Conservation (phyloP, 2,797 vertebrate species). For the Yasuhikotakia modesta region DNA sequence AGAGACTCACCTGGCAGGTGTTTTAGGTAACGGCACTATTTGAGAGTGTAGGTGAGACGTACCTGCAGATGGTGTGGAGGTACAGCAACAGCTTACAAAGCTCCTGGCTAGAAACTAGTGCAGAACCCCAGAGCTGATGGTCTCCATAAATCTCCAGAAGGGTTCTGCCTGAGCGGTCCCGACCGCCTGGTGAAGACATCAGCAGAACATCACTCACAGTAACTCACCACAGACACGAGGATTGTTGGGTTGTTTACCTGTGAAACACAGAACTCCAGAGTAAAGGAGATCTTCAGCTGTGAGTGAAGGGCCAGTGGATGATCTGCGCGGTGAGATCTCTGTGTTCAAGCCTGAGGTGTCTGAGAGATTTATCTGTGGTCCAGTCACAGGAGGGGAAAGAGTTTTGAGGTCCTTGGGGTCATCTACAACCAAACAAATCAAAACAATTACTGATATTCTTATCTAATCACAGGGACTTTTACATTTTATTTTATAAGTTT, state of each 20-base stretch:
- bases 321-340: constrained; percentile 59
- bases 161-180: constrained; percentile 81
- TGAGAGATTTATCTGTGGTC: constrained; percentile 8
- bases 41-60: constrained; percentile 5
- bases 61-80: constrained; percentile 86
- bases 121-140: constrained; percentile 77
- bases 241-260: constrained; percentile 74
- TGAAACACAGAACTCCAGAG: constrained; percentile 81
- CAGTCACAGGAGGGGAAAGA: constrained; percentile 12
- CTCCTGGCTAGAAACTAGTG: constrained; percentile 75
- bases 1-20: not conserved
- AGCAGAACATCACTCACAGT: not conserved
- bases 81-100: constrained; percentile 81
- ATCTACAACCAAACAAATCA: constrained; percentile 42
- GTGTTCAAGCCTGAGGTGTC: constrained; percentile 26
- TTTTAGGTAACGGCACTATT: not conserved
- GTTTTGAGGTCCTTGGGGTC: constrained; percentile 26
- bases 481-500: not conserved
- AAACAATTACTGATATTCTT: not conserved
- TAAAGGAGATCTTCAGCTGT: constrained; percentile 77
- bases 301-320: constrained; percentile 63
- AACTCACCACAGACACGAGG: not conserved
- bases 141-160: constrained; percentile 85
- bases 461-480: not conserved
- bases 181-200: constrained; percentile 78